Evolutionary conservation across 2,888 invertebrate genomes (phyloP).

Genomic region (Cenopis cana): DNA sequence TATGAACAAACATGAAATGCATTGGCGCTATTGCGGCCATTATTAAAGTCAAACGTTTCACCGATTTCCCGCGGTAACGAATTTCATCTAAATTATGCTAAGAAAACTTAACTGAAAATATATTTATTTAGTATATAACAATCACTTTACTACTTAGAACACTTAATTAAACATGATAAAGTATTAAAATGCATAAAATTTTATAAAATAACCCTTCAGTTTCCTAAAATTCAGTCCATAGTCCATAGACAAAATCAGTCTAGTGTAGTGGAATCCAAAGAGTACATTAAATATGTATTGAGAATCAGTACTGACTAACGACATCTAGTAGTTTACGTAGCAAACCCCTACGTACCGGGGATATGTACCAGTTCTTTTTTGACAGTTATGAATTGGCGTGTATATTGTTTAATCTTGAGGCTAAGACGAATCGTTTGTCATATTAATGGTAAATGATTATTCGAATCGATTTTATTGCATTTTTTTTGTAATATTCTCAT

Average conservation of each 20-base stretch:
- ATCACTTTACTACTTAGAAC: slow-evolving; percentile 27
- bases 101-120: slow-evolving; percentile 39
- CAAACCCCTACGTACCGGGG: no score
- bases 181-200: slow-evolving; percentile 41
- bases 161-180: slow-evolving; percentile 34
- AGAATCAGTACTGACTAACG: no score
- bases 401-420: no score
- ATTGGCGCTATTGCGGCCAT: slow-evolving; percentile 85
- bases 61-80: slow-evolving; percentile 82
- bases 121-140: slow-evolving; percentile 29
- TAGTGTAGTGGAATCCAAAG: background rate
- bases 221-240: slow-evolving; percentile 40
- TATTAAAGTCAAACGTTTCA: slow-evolving; percentile 79
- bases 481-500: no score
- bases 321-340: no score
- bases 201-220: slow-evolving; percentile 47
- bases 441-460: no score
- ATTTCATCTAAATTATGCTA: slow-evolving; percentile 50
- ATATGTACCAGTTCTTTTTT: no score
- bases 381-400: no score
- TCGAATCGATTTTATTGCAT: no score
- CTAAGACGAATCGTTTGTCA: no score
- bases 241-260: slow-evolving; percentile 34
- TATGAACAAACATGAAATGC: slow-evolving; percentile 77
- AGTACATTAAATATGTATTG: background rate